A percentile compares a stretch with the other conserved stretches of the same genome.
phyloP scores from a whole-genome alignment of 2,888 invertebrate species.

The Tetanocera ferruginea region DNA sequence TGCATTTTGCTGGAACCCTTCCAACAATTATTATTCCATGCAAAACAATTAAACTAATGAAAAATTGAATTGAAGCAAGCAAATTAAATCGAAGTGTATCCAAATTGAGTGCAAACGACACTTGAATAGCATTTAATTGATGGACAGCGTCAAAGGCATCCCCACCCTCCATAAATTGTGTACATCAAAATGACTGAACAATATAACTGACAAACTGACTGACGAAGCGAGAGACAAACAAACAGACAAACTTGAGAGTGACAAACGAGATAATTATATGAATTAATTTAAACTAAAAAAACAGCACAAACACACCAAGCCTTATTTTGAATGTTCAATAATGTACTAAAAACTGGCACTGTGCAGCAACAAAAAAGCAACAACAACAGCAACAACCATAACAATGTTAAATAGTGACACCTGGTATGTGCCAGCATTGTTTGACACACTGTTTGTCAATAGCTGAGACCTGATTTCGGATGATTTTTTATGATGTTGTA shows the following conservation, averaged over 20 bases:
- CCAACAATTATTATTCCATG: slow-evolving; percentile 6
- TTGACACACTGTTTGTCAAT: no score
- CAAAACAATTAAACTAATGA: slow-evolving; percentile 11
- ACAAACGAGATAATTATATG: slow-evolving; percentile 3
- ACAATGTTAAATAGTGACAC: background rate
- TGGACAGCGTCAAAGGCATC: background rate
- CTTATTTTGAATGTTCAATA: background rate
- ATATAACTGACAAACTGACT: no score
- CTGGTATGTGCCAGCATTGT: background rate
- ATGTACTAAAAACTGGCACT: background rate
- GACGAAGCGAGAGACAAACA: background rate
- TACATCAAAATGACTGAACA: background rate
- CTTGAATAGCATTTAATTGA: slow-evolving; percentile 28
- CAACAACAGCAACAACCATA: background rate
- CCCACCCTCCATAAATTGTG: no score
- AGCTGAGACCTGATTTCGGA: no score
- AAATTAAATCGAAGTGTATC: slow-evolving; percentile 14
- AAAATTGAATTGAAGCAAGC: slow-evolving; percentile 13
- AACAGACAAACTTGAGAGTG: background rate
- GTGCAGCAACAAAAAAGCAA: background rate
- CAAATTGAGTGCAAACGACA: slow-evolving; percentile 15
- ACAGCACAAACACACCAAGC: background rate
- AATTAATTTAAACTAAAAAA: background rate
- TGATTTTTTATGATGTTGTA: background rate
- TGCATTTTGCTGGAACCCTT: background rate